Evolutionary conservation across 1,140 invertebrate species (phyloP).

Genomic region (Pogonomyrmex californicus): DNA sequence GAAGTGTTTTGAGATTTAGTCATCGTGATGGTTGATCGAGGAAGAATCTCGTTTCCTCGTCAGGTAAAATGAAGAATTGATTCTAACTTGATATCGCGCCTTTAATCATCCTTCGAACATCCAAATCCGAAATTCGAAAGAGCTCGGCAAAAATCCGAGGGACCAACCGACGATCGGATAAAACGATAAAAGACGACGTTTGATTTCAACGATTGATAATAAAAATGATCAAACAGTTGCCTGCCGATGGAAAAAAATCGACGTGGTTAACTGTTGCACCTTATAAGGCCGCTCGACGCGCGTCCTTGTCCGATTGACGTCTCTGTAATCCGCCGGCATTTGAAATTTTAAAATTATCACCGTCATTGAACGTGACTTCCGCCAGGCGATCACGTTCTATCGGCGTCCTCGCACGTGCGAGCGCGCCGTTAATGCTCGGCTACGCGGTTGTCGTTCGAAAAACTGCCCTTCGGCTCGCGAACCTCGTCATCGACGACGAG

Average conservation of each 20-base stretch:
- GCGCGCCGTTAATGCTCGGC: constrained; percentile 38
- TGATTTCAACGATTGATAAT: not conserved
- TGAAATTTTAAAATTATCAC: constrained; percentile 60
- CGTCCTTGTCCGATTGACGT: constrained; percentile 47
- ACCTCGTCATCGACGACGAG: not conserved
- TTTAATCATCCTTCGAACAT: not conserved
- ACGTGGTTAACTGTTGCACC: not conserved
- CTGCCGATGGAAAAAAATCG: not conserved
- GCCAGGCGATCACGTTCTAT: constrained; percentile 60
- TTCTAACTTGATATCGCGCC: not conserved
- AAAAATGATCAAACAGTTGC: not conserved
- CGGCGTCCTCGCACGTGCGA: constrained; percentile 60
- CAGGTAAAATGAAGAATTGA: not conserved
- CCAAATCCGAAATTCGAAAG: not conserved
- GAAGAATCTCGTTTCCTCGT: constrained; percentile 40
- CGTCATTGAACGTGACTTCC: constrained; percentile 71
- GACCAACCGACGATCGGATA: not conserved
- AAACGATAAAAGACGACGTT: not conserved
- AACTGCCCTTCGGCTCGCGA: constrained; percentile 46
- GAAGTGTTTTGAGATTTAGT: constrained; percentile 66
- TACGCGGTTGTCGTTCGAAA: constrained; percentile 30
- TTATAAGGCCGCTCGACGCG: constrained; percentile 7
- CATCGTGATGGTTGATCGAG: not conserved
- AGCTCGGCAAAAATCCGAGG: not conserved
- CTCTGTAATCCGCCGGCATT: constrained; percentile 45